A percentile compares a stretch with the other conserved stretches of the same genome.
Conservation (phyloP, 2,797 vertebrate genomes). For the Nothura maculosa region DNA sequence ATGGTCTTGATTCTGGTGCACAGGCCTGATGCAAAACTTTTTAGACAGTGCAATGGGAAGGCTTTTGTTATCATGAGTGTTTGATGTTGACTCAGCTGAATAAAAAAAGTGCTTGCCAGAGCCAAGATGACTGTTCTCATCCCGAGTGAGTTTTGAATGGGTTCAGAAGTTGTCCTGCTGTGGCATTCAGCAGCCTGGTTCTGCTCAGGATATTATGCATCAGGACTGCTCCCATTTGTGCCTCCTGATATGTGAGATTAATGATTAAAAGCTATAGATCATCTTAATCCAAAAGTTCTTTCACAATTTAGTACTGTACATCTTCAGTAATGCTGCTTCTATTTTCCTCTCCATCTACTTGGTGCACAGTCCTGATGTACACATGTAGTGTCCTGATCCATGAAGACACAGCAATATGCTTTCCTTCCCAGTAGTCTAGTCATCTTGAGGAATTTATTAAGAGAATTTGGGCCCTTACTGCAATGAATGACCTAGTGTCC, state of each 20-base stretch:
- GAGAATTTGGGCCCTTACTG: not conserved
- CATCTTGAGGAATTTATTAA: too few species aligned
- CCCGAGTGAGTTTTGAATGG: not conserved
- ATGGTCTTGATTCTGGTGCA: not conserved
- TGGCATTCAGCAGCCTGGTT: not conserved
- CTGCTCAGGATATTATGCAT: not conserved
- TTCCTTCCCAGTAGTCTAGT: not conserved
- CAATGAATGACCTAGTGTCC: not conserved
- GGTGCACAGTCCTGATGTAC: not conserved
- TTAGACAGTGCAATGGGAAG: not conserved
- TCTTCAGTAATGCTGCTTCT: not conserved
- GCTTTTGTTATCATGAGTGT: not conserved
- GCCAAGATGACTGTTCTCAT: not conserved
- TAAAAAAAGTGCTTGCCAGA: not conserved
- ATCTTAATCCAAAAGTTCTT: not conserved
- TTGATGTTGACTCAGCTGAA: not conserved
- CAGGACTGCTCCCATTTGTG: accelerated
- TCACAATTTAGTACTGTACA: not conserved
- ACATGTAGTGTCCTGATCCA: too few species aligned
- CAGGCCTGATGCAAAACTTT: not conserved
- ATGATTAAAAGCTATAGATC: not conserved
- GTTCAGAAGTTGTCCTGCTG: not conserved
- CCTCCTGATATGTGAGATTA: not conserved
- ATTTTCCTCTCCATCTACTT: not conserved
- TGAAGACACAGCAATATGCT: not conserved